Percentiles rank a stretch among this genome's conserved stretches.
These are phyloP conservation scores for Poeciliopsis occidentalis DNA, from an alignment of 2,113 vertebrate species.

Conservation along the genomic window DNA sequence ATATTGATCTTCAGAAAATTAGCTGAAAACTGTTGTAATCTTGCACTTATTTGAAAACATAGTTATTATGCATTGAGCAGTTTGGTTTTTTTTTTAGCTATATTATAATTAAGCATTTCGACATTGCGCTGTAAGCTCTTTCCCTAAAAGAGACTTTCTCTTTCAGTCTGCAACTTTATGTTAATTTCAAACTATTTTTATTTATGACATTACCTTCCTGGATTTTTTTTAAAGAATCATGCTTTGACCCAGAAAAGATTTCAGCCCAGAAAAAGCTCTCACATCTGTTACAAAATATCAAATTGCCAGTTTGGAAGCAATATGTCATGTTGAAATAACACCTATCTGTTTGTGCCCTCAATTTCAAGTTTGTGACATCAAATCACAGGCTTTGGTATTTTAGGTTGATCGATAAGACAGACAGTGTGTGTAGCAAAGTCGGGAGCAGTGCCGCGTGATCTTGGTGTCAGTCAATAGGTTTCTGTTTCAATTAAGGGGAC, in stretches of 20 bases:
- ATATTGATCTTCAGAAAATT: neutral
- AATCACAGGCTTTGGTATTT: slow-evolving; percentile 41
- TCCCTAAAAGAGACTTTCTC: too few relatives aligned
- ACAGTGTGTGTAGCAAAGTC: slow-evolving; percentile 28
- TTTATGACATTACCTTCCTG: neutral
- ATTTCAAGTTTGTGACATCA: slow-evolving; percentile 52
- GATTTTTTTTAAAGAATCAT: neutral
- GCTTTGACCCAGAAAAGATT: slow-evolving; percentile 16
- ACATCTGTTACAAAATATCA: slow-evolving; percentile 26
- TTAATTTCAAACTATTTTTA: neutral
- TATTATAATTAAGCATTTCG: too few relatives aligned
- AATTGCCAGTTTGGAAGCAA: slow-evolving; percentile 32
- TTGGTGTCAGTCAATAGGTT: slow-evolving; percentile 18
- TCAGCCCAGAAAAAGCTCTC: slow-evolving; percentile 40
- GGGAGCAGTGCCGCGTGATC: slow-evolving; percentile 12
- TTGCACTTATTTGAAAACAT: too few relatives aligned
- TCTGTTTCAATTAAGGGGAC: slow-evolving; percentile 42
- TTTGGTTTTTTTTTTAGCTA: too few relatives aligned
- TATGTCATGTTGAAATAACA: slow-evolving; percentile 49
- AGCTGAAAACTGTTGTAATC: too few relatives aligned
- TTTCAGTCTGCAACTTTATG: neutral
- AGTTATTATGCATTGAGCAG: too few relatives aligned
- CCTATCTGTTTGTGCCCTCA: slow-evolving; percentile 44
- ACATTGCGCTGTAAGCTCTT: too few relatives aligned
- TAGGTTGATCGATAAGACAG: slow-evolving; percentile 41